Base-by-base conservation (phyloP, 2,113 vertebrate genomes). In the Phaethornis superciliosus region DNA sequence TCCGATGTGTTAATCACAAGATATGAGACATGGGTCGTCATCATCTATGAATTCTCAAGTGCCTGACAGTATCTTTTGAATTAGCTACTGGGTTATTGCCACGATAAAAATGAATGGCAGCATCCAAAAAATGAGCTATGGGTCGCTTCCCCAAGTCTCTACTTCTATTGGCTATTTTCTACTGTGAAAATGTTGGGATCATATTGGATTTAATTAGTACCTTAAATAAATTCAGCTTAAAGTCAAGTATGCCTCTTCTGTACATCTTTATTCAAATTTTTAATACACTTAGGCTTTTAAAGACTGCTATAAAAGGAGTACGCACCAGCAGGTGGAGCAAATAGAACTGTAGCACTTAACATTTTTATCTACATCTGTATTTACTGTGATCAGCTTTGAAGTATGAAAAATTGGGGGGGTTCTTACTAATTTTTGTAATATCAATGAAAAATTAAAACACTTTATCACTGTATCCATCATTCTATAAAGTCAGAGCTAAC, bases 271-370 rank as follows among this genome's bases (percentile, higher is more conserved):
- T 35, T 28, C 24, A 69, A 42, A 19, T 63, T 62, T 87, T 52
- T 58, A 58, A 63, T 35, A 42, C 18, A 14, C 42, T 47, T 52
- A 58, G 44, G 18, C 18, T 70, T 74, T 30, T 68, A 49, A 80
- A 54, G 55, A 17, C 35, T 59, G 20, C 51, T 90, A 75, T 79
- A 44, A 40, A 68, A 70, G 24, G 56, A 37, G 70, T 51, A 65
- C 32, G 46, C 40, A 65, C 90, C 90, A 93, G 90, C 58, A 94
- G 93, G 82, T 93, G 90, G 90, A 88, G 90, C 82, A 95, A 80
- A 76, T 76, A 67, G 74, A 59, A 40, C 40, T 40, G 40, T 40
- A 40, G 13, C 40, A 40, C 40, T 40, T 40, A 40, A 40, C 40
- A 40, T 40, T 40, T 40, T 40, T 40, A 40, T 79, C 27, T 65